phyloP scores from a whole-genome alignment of 2,888 invertebrate genomes.

The Lamellibrachia satsuma region DNA sequence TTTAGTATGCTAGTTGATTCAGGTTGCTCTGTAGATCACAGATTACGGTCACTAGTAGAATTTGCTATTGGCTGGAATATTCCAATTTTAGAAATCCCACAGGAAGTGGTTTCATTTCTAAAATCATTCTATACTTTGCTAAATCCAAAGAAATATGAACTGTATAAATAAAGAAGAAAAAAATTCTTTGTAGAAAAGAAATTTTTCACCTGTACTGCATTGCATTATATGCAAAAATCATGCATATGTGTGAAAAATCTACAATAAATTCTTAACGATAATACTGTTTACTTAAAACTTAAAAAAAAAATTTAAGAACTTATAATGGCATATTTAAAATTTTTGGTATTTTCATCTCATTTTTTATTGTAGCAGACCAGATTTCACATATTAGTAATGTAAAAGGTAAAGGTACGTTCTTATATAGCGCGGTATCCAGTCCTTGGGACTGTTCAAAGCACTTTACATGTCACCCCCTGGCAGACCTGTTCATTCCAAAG shows the following conservation, averaged over 20 bases:
- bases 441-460: too few relatives aligned
- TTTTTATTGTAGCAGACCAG: too few relatives aligned
- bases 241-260: background rate
- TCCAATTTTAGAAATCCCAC: background rate
- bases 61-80: background rate
- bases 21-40: background rate
- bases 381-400: too few relatives aligned
- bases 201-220: too few relatives aligned
- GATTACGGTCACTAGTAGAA: background rate
- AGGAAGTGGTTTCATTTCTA: background rate
- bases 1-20: background rate
- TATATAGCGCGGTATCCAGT: too few relatives aligned
- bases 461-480: too few relatives aligned
- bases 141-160: background rate
- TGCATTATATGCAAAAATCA: too few relatives aligned
- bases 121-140: background rate
- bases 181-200: too few relatives aligned
- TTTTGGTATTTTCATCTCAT: too few relatives aligned
- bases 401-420: too few relatives aligned
- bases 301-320: background rate
- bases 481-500: too few relatives aligned
- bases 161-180: too few relatives aligned
- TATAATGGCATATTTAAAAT: background rate
- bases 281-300: background rate
- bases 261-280: background rate